Evolutionary conservation across 2,888 invertebrate species (phyloP), one percentile per base, ranked within the genome.

Genomic region (Eristalinus sepulchralis): DNA sequence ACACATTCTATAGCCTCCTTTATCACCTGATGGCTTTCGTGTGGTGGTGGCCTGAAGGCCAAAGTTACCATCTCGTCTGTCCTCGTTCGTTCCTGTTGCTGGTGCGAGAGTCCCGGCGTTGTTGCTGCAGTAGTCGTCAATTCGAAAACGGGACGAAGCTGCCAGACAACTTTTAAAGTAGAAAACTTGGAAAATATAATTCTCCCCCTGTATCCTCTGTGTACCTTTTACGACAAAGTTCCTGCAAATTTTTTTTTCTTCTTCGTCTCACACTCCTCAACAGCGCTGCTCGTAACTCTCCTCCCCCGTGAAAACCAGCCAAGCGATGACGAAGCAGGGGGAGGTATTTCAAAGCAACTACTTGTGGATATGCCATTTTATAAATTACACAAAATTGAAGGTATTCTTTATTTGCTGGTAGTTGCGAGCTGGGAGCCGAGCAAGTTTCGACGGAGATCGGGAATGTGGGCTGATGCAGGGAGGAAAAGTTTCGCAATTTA

Each of bases 311-410:
- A 17, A 47, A 47, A 47, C n/a, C 47, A 17, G 17, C 47, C 47
- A n/a, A 1, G 17, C 47, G 17, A 22, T 17, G 63, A 31, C 22
- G 59, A 5, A 57, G 34, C 11, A 62, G 4, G 39, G 47, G 60
- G 53, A 63, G 59, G 24, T 77, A 68, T 83, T 73, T 55, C 70
- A 83, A 83, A 86, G 86, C 86, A 86, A 86, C 86, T 83, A 86
- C 86, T 86, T 86, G 86, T 86, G 79, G 86, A 86, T 86, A 83
- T 86, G 86, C 83, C 86, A 86, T 86, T 86, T 86, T 86, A 86
- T 86, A 86, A 86, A 86, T 86, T 86, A 86, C 86, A 86, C 86
- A 66, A 86, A 86, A 86, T 86, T 86, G 82, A 86, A 78, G 86
- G 86, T 86, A 83, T 83, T 82, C 78, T 86, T 86, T 86, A 86